phyloP scores from a whole-genome alignment of 23 tunicate species.

The Oikopleura albicans region DNA sequence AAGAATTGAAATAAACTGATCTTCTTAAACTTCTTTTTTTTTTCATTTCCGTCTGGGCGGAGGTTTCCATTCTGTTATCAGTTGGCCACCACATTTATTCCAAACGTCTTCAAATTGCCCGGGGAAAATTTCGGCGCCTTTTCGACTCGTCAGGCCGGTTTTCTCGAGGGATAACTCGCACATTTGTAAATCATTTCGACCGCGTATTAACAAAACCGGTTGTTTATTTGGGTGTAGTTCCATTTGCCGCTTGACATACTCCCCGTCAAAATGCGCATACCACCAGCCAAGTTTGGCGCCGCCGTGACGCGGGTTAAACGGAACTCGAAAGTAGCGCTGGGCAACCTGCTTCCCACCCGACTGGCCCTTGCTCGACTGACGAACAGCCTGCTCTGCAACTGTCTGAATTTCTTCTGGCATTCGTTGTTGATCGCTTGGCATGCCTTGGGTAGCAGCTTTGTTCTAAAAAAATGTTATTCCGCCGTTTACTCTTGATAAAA shows the following conservation, averaged over 20 bases:
- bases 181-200: conserved; percentile 89
- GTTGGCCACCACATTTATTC: conserved; percentile 9
- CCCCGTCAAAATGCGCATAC: conserved; percentile 96
- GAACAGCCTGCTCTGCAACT: background rate
- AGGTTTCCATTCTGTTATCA: conserved; percentile 7
- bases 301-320: conserved; percentile 32
- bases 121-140: conserved; percentile 82
- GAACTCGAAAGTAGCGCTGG: conserved; percentile 69
- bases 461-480: conserved; percentile 1
- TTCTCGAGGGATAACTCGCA: conserved; percentile 63
- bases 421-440: background rate
- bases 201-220: conserved; percentile 50
- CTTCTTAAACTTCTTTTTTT: too few relatives aligned
- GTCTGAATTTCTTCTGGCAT: conserved; percentile 2
- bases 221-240: conserved; percentile 81
- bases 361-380: background rate
- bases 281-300: conserved; percentile 70
- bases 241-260: conserved; percentile 77
- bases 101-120: conserved; percentile 58
- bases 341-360: background rate
- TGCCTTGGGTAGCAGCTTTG: conserved; percentile 7
- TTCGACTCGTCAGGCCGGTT: conserved; percentile 60
- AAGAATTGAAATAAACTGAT: too few relatives aligned
- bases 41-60: background rate
- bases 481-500: too few relatives aligned